These are phyloP conservation scores for Bufotes viridis DNA, from an alignment of 2,797 vertebrate species.

Conservation along the genomic window DNA sequence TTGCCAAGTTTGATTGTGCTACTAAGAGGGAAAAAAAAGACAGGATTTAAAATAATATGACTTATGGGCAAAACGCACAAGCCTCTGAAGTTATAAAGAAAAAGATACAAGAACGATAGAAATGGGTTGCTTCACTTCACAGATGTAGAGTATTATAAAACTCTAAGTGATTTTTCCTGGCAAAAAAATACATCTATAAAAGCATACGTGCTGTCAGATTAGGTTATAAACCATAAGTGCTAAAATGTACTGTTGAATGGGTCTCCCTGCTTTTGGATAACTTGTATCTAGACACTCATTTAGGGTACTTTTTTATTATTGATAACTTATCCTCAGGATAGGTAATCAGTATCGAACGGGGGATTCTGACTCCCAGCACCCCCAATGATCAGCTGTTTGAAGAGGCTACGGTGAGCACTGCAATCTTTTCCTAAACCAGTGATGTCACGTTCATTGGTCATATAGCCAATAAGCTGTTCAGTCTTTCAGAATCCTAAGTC, in stretches of 20 bases:
- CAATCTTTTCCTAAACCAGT: too few relatives aligned
- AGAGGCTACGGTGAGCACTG: too few relatives aligned
- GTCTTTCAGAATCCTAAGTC: too few relatives aligned
- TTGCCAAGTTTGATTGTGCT: constrained; percentile 56
- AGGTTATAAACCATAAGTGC: neutral
- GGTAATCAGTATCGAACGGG: too few relatives aligned
- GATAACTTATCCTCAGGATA: too few relatives aligned
- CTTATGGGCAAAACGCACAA: constrained; percentile 32
- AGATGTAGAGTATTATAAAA: neutral
- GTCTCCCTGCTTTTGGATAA: neutral
- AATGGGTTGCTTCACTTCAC: neutral
- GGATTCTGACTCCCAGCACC: too few relatives aligned
- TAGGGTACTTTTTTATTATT: too few relatives aligned
- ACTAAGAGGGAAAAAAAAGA: constrained; percentile 29
- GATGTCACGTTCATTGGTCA: too few relatives aligned
- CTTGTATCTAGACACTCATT: neutral
- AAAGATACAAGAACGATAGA: constrained; percentile 19
- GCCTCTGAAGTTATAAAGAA: constrained; percentile 19
- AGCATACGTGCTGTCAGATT: neutral
- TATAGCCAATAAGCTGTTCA: too few relatives aligned
- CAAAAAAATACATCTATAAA: neutral
- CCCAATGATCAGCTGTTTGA: too few relatives aligned
- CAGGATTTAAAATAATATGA: constrained; percentile 46
- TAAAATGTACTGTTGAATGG: neutral
- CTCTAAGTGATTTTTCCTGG: neutral